A percentile compares a stretch with the other conserved stretches of the same genome.
These are phyloP conservation scores for Callorhinus ursinus DNA, from an alignment of 2,113 vertebrate genomes.

Conservation along the genomic window DNA sequence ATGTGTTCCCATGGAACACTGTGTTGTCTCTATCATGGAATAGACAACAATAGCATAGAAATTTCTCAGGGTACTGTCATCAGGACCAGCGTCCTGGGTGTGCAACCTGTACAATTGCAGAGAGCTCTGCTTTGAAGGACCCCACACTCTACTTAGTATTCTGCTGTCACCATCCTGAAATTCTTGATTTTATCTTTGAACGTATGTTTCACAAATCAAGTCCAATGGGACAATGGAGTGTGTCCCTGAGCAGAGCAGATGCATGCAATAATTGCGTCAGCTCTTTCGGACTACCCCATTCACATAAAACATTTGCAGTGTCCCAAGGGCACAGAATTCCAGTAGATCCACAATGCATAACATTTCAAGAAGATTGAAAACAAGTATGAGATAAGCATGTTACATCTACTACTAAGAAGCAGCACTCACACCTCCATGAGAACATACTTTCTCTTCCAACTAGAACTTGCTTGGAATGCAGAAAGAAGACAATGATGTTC, in stretches of 20 bases:
- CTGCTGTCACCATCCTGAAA: not conserved
- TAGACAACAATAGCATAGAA: not conserved
- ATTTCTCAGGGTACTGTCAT: not conserved
- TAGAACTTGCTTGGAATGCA: not conserved
- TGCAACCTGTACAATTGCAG: no score
- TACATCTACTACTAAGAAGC: not conserved
- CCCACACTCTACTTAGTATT: not conserved
- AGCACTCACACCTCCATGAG: not conserved
- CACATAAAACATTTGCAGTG: not conserved
- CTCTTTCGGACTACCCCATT: not conserved
- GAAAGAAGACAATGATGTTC: not conserved
- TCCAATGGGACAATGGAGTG: accelerated
- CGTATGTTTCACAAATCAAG: not conserved
- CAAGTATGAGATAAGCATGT: not conserved
- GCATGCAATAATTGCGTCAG: not conserved
- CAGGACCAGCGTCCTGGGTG: not conserved
- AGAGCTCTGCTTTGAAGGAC: not conserved
- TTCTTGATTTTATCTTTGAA: not conserved
- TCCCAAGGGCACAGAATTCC: not conserved
- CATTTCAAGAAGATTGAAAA: not conserved
- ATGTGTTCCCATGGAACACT: not conserved
- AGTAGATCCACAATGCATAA: not conserved
- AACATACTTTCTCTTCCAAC: not conserved
- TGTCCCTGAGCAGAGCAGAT: not conserved
- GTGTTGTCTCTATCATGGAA: not conserved